These are phyloP conservation scores for Caenorhabditis auriculariae DNA, from an alignment of 2,888 invertebrate species.

Conservation along the genomic window DNA sequence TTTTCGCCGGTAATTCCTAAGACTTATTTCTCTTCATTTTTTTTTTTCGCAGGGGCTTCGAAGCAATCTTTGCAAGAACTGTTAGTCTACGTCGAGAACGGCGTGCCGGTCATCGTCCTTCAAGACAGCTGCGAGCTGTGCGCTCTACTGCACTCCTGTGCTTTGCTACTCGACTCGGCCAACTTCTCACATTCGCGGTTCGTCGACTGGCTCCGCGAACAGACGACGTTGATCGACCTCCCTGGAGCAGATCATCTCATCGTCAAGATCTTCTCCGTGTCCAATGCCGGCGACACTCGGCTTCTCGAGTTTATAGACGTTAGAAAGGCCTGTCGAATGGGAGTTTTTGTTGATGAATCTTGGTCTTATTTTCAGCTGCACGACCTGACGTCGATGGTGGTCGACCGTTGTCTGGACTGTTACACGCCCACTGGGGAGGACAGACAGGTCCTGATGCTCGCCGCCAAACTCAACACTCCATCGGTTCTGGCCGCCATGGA, in stretches of 20 bases:
- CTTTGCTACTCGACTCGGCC: constrained; percentile 44
- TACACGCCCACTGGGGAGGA: constrained; percentile 31
- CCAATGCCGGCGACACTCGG: constrained; percentile 24
- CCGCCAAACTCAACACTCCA: constrained; percentile 47
- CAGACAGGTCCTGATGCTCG: constrained; percentile 39
- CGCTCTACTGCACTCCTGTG: constrained; percentile 44
- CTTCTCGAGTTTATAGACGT: constrained; percentile 35
- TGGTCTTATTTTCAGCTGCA: constrained; percentile 11
- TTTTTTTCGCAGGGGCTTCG: constrained; percentile 46
- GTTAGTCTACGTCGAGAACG: constrained; percentile 48
- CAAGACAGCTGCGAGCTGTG: constrained; percentile 59
- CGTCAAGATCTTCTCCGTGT: constrained; percentile 18
- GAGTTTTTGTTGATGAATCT: not conserved
- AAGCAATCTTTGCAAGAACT: constrained; percentile 48
- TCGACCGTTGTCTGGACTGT: constrained; percentile 38
- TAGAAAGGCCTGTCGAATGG: constrained; percentile 1
- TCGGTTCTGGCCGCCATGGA: constrained; percentile 39
- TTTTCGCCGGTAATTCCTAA: constrained; percentile 46
- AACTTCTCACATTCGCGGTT: constrained; percentile 49
- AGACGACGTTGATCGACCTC: not conserved
- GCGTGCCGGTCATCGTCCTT: constrained; percentile 54
- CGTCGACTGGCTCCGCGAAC: constrained; percentile 36
- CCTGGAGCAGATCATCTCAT: constrained; percentile 9
- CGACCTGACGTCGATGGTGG: constrained; percentile 24
- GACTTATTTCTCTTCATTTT: not conserved